Conservation (phyloP, 2,888 invertebrate genomes). For the Lycocerus yunnanus region DNA sequence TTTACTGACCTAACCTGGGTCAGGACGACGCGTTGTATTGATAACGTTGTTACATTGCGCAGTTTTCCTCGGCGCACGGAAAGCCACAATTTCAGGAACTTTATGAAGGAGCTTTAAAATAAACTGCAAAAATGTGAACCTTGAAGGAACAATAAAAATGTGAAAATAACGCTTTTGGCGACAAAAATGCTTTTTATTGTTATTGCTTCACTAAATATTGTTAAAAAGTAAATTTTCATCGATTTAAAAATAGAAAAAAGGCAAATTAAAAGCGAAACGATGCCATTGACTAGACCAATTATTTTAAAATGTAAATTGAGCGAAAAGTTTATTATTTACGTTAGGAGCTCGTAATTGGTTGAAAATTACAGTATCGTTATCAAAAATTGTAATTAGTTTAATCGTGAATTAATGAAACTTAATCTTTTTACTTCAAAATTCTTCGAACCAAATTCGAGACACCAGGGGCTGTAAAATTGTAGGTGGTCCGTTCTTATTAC, state of each 20-base stretch:
- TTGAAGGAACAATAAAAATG: not conserved
- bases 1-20: slow-evolving; percentile 41
- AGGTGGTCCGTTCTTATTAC: not conserved
- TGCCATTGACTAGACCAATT: not conserved
- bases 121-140: not conserved
- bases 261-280: not conserved
- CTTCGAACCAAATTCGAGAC: not conserved
- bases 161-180: not conserved
- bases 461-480: not conserved
- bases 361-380: not conserved
- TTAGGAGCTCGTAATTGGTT: not conserved
- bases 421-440: not conserved
- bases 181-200: not conserved
- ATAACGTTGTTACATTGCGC: slow-evolving; percentile 44
- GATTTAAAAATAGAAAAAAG: not conserved
- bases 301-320: not conserved
- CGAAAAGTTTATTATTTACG: not conserved
- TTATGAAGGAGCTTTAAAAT: slow-evolving; percentile 6
- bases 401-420: not conserved
- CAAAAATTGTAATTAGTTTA: not conserved
- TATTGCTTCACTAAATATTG: not conserved
- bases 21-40: slow-evolving; percentile 43
- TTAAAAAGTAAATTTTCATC: not conserved
- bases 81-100: slow-evolving; percentile 17
- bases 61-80: slow-evolving; percentile 15